Percentiles rank a stretch among this genome's conserved stretches.
phyloP scores from a whole-genome alignment of 2,888 invertebrate genomes.

The Agrotis ipsilon region DNA sequence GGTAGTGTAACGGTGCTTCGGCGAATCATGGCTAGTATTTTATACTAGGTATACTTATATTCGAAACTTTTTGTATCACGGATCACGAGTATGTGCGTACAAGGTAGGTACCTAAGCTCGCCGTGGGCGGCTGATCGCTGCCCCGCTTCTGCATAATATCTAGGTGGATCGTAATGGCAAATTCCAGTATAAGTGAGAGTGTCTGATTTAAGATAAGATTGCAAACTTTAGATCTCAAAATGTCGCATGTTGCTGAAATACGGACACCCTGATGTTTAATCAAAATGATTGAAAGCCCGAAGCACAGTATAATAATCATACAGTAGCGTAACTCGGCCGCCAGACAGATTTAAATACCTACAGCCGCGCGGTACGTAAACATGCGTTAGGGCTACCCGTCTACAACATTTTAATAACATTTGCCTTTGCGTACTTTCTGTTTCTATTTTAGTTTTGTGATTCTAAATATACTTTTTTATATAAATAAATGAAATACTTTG shows the following conservation, averaged over 20 bases:
- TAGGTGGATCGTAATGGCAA: constrained; percentile 71
- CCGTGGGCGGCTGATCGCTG: constrained; percentile 72
- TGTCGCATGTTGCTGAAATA: constrained; percentile 22
- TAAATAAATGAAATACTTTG: no score
- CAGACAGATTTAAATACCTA: no score
- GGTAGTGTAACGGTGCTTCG: constrained; percentile 42
- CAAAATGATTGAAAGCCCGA: background rate
- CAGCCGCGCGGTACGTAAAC: no score
- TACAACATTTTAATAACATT: no score
- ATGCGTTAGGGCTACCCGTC: no score
- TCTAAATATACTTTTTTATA: no score
- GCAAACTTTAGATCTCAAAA: constrained; percentile 37
- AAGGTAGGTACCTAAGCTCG: constrained; percentile 36
- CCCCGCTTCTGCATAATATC: constrained; percentile 72
- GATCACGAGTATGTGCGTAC: constrained; percentile 54
- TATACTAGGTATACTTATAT: constrained; percentile 37
- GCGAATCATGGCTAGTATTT: constrained; percentile 35
- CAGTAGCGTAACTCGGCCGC: no score
- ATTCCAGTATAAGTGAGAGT: constrained; percentile 79
- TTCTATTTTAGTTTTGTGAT: no score
- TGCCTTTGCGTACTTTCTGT: no score
- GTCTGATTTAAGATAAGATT: constrained; percentile 59
- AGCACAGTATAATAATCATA: no score
- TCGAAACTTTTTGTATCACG: constrained; percentile 43
- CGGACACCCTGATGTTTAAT: background rate